These are phyloP conservation scores for Melanotus villosus DNA, from an alignment of 2,888 invertebrate species.

Conservation along the genomic window DNA sequence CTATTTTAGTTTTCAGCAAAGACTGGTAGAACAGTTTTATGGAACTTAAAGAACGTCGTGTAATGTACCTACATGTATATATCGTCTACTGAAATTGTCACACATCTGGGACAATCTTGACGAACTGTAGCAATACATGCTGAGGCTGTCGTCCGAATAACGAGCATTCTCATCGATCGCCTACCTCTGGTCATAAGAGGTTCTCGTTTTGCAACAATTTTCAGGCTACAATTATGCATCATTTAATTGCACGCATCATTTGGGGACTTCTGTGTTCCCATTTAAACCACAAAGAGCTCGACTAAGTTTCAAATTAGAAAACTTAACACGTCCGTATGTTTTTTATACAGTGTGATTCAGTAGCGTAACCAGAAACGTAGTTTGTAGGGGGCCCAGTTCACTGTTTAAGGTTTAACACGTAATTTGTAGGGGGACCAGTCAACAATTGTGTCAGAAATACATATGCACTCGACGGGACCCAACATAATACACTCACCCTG, in stretches of 20 bases:
- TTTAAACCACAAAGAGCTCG: background rate
- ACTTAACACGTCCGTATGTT: background rate
- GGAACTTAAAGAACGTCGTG: too few species aligned
- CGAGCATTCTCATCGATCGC: conserved; percentile 64
- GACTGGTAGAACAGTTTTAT: too few species aligned
- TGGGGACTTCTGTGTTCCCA: background rate
- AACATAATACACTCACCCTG: too few species aligned
- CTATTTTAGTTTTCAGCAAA: too few species aligned
- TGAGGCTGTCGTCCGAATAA: conserved; percentile 67
- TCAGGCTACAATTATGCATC: conserved; percentile 21
- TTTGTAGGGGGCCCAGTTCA: too few species aligned
- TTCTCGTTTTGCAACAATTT: conserved; percentile 14
- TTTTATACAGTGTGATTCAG: too few species aligned
- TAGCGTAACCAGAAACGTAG: too few species aligned
- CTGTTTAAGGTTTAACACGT: too few species aligned
- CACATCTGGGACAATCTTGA: conserved; percentile 51
- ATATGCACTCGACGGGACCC: too few species aligned
- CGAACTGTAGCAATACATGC: conserved; percentile 48
- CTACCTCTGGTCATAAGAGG: conserved; percentile 40
- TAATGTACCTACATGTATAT: background rate
- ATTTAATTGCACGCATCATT: conserved; percentile 8
- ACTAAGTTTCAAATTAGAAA: background rate
- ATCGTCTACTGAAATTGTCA: conserved; percentile 15
- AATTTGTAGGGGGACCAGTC: too few species aligned
- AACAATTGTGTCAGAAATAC: too few species aligned